Conservation (phyloP, 2,113 vertebrate species). For the Sula dactylatra region DNA sequence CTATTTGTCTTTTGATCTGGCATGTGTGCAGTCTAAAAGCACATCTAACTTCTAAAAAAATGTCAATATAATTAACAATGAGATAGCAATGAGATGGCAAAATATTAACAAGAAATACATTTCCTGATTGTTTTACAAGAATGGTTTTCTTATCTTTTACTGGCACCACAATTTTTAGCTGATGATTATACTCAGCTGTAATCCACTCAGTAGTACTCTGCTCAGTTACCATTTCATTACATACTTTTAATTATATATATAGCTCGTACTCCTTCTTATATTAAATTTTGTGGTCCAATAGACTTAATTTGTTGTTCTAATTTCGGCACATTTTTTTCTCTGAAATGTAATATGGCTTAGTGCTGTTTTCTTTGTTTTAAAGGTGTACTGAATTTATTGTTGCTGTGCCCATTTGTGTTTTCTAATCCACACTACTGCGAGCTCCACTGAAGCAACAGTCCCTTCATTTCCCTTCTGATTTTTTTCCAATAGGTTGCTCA, state of each 20-base stretch:
- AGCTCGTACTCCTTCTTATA: conserved; percentile 53
- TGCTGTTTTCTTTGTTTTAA: conserved; percentile 63
- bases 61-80: neutral
- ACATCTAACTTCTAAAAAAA: neutral
- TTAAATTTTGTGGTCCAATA: conserved; percentile 69
- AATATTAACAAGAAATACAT: conserved; percentile 28
- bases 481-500: neutral
- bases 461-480: conserved; percentile 20
- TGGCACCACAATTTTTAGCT: neutral
- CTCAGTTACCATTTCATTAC: conserved; percentile 23
- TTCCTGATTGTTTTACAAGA: conserved; percentile 10
- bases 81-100: neutral
- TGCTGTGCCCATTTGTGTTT: conserved; percentile 54
- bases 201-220: neutral
- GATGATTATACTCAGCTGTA: neutral
- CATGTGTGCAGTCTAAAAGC: neutral
- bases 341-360: conserved; percentile 52
- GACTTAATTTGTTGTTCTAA: conserved; percentile 69
- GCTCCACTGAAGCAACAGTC: conserved; percentile 60
- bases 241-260: conserved; percentile 44
- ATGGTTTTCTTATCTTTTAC: conserved; percentile 37
- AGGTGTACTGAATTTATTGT: conserved; percentile 44
- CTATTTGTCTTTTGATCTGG: neutral
- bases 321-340: conserved; percentile 65
- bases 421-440: conserved; percentile 33